Evolutionary conservation across 1,140 invertebrate genomes (phyloP).

Genomic region (Pemphigus obesinymphae): DNA sequence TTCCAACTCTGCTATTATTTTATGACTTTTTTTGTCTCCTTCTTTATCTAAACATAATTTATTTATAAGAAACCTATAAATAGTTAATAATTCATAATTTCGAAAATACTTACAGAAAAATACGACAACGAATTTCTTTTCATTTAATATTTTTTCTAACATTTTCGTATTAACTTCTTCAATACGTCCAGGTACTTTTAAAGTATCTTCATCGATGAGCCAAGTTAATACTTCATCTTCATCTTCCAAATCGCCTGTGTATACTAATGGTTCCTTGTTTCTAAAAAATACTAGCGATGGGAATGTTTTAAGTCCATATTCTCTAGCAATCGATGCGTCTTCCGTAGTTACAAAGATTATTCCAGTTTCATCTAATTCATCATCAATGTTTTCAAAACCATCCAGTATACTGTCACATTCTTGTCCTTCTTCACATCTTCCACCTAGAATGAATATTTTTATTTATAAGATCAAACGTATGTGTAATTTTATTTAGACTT

Average conservation of each 20-base stretch:
- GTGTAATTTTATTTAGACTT: slow-evolving; percentile 50
- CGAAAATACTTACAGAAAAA: slow-evolving; percentile 75
- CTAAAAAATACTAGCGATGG: slow-evolving; percentile 85
- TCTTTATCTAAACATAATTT: slow-evolving; percentile 65
- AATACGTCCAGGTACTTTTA: slow-evolving; percentile 87
- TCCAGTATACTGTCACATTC: slow-evolving; percentile 77
- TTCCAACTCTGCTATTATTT: slow-evolving; percentile 83
- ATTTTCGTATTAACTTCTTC: slow-evolving; percentile 89
- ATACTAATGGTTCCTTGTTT: slow-evolving; percentile 79
- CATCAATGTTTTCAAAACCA: slow-evolving; percentile 88
- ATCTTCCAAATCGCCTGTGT: slow-evolving; percentile 77
- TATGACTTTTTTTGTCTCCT: slow-evolving; percentile 82
- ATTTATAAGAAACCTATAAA: neutral
- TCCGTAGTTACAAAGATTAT: slow-evolving; percentile 92
- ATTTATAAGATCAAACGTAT: neutral
- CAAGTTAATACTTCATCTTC: slow-evolving; percentile 86
- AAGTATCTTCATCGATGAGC: slow-evolving; percentile 85
- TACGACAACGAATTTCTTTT: slow-evolving; percentile 83
- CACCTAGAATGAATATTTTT: slow-evolving; percentile 54
- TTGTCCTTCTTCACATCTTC: slow-evolving; percentile 79
- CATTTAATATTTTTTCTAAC: slow-evolving; percentile 83
- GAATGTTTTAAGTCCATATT: slow-evolving; percentile 77
- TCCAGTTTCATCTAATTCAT: slow-evolving; percentile 86
- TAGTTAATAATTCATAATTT: neutral
- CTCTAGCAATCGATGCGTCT: slow-evolving; percentile 74